Percentiles rank a stretch among this genome's conserved stretches.
Evolutionary conservation across 1,140 invertebrate genomes (phyloP).

Genomic region (Euura lappo): DNA sequence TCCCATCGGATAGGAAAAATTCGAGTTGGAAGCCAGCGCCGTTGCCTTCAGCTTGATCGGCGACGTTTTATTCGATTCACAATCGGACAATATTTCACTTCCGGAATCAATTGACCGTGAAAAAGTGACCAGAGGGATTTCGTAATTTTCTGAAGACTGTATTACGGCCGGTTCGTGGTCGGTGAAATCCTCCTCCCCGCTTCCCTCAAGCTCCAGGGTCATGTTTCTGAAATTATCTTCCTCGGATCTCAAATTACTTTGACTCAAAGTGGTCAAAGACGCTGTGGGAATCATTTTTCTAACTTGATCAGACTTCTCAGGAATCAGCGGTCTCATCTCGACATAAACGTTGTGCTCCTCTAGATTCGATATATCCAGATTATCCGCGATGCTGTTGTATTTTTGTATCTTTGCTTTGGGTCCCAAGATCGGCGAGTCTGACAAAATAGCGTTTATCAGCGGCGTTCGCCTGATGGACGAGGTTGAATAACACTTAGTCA

Average conservation of each 20-base stretch:
- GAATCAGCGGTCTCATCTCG: constrained; percentile 44
- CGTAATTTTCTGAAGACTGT: constrained; percentile 1
- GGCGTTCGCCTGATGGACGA: constrained; percentile 41
- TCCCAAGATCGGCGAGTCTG: constrained; percentile 48
- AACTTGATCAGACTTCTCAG: constrained; percentile 28
- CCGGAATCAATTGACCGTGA: neutral
- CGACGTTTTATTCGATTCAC: neutral
- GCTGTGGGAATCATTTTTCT: constrained; percentile 4
- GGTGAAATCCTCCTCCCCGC: neutral
- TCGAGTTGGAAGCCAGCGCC: neutral
- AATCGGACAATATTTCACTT: neutral
- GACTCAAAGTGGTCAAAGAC: neutral
- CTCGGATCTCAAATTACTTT: neutral
- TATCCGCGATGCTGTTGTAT: constrained; percentile 20
- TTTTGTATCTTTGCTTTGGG: constrained; percentile 35
- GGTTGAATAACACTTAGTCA: constrained; percentile 36
- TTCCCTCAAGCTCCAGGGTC: neutral
- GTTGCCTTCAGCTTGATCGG: neutral
- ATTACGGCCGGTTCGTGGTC: neutral
- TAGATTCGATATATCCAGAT: constrained; percentile 19
- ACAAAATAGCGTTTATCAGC: constrained; percentile 48
- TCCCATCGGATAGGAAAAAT: neutral
- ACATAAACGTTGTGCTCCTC: constrained; percentile 49
- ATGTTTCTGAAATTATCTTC: neutral
- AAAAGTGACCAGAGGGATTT: neutral